Base-by-base conservation (phyloP, 2,888 invertebrate genomes). In the Cryptus armator region DNA sequence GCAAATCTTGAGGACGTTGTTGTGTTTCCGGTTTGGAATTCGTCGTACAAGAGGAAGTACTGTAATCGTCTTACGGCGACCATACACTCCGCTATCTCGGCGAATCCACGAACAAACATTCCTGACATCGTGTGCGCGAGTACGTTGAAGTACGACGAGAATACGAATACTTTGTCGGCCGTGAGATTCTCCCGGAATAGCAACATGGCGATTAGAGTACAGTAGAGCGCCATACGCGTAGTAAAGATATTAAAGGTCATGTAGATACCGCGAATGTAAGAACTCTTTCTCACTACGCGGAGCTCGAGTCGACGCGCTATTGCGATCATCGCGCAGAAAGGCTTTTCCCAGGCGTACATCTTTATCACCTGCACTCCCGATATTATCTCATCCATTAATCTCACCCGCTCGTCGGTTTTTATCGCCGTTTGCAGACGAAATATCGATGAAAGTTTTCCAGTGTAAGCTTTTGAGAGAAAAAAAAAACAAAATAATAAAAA, bases 211-310 rank as follows among this genome's bases (percentile, higher is more conserved):
- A 97, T 91, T 48, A 98, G 95, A 0, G 97, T 96, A 68, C 96
- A 94, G 90, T 97, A 97, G 0, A 98, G 94, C 0, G 98, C 97
- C 32, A 97, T 94, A 90, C 98, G 96, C 24, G 97, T 97, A 0
- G 98, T 97, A 89, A 97, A 98, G 29, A 98, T 94, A 92, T 97
- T 96, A 91, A 97, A 97, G 0, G 97, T 96, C 94, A 97, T 95
- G 90, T 96, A 96, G 14, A 96, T 91, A 0, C 96, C 96, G 81
- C 97, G 94, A 12, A 97, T 94, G 85, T 96, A 95, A 0, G 96
- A 96, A 0, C 96, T 95, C 62, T 95, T 95, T 29, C 94, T 95
- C 0, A 97, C 95, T 87, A 96, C 95, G 85, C 94, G 94, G 71
- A 96, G 84, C 84, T 94, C 94, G 16, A 93, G 87, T 37, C 95